These are phyloP conservation scores for Archivesica marissinica DNA, from an alignment of 1,140 invertebrate genomes.

Conservation along the genomic window DNA sequence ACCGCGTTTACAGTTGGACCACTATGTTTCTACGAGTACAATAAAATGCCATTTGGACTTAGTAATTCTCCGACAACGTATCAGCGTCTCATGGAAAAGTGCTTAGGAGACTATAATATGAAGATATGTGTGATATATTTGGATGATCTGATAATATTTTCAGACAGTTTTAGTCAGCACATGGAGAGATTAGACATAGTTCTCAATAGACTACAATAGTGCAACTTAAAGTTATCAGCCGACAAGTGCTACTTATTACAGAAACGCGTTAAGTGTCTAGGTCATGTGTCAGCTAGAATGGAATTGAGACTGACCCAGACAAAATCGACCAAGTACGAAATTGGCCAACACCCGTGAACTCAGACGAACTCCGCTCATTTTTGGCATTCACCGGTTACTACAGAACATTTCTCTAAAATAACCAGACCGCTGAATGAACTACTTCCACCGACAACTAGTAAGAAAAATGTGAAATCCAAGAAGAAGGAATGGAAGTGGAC, in stretches of 20 bases:
- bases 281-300: conserved; percentile 70
- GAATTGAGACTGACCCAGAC: conserved; percentile 65
- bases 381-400: conserved; percentile 80
- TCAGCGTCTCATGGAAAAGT: conserved; percentile 69
- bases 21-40: conserved; percentile 59
- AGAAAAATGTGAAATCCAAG: neutral
- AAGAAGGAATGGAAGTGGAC: conserved; percentile 35
- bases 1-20: conserved; percentile 71
- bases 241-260: conserved; percentile 80
- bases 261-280: conserved; percentile 65
- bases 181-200: conserved; percentile 44
- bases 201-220: conserved; percentile 31
- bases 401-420: conserved; percentile 71
- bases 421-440: conserved; percentile 65
- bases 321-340: conserved; percentile 74
- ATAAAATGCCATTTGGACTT: conserved; percentile 58
- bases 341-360: conserved; percentile 71
- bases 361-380: conserved; percentile 73
- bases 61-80: conserved; percentile 64
- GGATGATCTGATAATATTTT: conserved; percentile 30
- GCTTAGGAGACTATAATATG: conserved; percentile 50
- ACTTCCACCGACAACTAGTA: conserved; percentile 32
- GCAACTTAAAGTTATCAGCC: conserved; percentile 53
- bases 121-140: conserved; percentile 53
- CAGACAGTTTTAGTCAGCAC: conserved; percentile 54